These are phyloP conservation scores for Redunca redunca DNA, from an alignment of 2,113 vertebrate species.

Conservation along the genomic window DNA sequence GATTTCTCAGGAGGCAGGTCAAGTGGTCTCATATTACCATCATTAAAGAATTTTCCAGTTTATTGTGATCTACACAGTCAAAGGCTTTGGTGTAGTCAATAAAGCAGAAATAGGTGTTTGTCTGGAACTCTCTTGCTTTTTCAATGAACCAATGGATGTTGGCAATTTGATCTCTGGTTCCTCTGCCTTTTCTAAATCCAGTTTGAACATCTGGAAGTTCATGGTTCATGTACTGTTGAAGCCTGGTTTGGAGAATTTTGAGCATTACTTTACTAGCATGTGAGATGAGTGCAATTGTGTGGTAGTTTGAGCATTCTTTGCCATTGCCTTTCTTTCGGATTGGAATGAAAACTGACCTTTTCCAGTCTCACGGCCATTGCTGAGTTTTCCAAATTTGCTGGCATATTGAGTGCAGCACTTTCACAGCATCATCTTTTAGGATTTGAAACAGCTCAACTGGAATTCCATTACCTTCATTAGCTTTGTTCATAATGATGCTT, in stretches of 20 bases:
- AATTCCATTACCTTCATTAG: neutral
- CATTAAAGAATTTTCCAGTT: neutral
- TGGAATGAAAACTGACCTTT: neutral
- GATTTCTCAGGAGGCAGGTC: neutral
- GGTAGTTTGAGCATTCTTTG: neutral
- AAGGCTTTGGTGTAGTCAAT: neutral
- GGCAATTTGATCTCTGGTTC: neutral
- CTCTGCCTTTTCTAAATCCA: neutral
- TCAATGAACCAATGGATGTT: fast-evolving
- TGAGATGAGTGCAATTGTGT: neutral
- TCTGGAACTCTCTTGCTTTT: neutral
- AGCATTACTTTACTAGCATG: neutral
- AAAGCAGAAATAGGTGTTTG: neutral
- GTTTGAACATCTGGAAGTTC: neutral
- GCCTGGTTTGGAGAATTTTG: neutral
- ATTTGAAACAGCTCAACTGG: neutral
- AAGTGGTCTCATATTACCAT: neutral
- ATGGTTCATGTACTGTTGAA: neutral
- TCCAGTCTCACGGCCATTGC: neutral
- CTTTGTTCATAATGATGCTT: neutral
- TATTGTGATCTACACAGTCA: neutral
- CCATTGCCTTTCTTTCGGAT: neutral
- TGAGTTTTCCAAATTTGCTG: neutral
- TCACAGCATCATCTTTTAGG: neutral
- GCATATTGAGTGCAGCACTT: neutral